Percentiles rank a stretch among this genome's conserved stretches.
Evolutionary conservation across 1,140 invertebrate species (phyloP).

Genomic region (Formica exsecta): DNA sequence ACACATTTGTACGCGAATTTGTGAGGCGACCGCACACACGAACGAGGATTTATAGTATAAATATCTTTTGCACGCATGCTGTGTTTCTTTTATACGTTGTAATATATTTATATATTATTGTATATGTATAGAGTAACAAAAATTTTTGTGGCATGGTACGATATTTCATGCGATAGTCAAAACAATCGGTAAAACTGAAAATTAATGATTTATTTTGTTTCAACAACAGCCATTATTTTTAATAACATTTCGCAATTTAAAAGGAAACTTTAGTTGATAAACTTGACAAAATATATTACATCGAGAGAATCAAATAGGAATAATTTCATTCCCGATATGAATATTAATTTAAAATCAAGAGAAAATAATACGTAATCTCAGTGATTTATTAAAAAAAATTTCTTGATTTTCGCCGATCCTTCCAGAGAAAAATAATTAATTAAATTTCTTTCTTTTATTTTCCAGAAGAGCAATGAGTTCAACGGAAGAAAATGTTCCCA

Average conservation of each 20-base stretch:
- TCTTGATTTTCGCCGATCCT: not conserved
- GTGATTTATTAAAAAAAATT: not conserved
- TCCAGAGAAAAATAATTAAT: not conserved
- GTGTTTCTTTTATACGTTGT: not conserved
- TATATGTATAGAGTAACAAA: not conserved
- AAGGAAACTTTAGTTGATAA: not conserved
- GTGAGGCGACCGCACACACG: not conserved
- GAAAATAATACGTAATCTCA: not conserved
- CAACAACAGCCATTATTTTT: too few species aligned
- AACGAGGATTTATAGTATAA: not conserved
- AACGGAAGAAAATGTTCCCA: not conserved
- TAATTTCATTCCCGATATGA: not conserved
- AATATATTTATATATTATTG: not conserved
- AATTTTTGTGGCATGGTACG: not conserved
- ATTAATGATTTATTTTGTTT: too few species aligned
- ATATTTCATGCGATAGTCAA: not conserved
- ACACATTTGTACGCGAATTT: not conserved
- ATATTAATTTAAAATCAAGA: constrained; percentile 21
- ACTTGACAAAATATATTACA: not conserved
- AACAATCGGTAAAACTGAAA: not conserved
- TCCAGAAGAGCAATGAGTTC: constrained; percentile 13
- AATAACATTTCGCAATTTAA: not conserved
- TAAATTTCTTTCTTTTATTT: not conserved
- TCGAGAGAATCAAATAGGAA: not conserved
- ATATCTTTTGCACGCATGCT: not conserved